phyloP scores from a whole-genome alignment of 2,888 invertebrate genomes.

The Geotrupes spiniger region DNA sequence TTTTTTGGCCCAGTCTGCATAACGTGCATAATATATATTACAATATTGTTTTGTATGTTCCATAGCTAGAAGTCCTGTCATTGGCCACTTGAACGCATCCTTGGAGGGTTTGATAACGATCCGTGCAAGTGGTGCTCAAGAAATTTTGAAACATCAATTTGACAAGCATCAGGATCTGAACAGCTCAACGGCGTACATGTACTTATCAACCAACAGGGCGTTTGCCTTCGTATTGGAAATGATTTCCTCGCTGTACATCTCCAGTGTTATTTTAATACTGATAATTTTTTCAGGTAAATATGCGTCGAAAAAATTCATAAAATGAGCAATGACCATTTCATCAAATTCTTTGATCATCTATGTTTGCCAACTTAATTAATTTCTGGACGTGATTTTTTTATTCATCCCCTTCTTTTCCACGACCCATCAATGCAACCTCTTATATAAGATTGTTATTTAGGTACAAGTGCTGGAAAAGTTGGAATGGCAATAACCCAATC shows the following conservation, averaged over 20 bases:
- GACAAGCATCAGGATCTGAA: slow-evolving; percentile 44
- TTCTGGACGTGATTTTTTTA: too few species aligned
- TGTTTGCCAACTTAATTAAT: too few species aligned
- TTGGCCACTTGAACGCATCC: slow-evolving; percentile 45
- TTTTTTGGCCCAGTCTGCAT: too few species aligned
- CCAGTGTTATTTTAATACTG: too few species aligned
- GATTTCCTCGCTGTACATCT: slow-evolving; percentile 34
- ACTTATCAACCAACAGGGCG: slow-evolving; percentile 34
- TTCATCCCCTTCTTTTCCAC: too few species aligned
- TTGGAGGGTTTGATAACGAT: slow-evolving; percentile 45
- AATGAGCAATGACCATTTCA: too few species aligned
- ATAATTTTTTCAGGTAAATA: too few species aligned
- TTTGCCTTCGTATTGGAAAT: slow-evolving; percentile 42
- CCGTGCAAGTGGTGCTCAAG: slow-evolving; percentile 40
- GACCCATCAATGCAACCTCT: too few species aligned
- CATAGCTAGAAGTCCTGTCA: slow-evolving; percentile 44
- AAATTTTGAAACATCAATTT: slow-evolving; percentile 40
- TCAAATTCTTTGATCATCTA: too few species aligned
- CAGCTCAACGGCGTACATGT: slow-evolving; percentile 43
- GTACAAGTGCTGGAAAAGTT: slow-evolving; percentile 66
- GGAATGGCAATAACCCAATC: slow-evolving; percentile 80
- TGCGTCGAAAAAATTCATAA: too few species aligned
- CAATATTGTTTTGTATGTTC: not conserved
- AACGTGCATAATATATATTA: too few species aligned
- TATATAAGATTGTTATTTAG: too few species aligned